A percentile compares a stretch with the other conserved stretches of the same genome.
Evolutionary conservation across 2,797 vertebrate species (phyloP).

Genomic region (Anabas testudineus): DNA sequence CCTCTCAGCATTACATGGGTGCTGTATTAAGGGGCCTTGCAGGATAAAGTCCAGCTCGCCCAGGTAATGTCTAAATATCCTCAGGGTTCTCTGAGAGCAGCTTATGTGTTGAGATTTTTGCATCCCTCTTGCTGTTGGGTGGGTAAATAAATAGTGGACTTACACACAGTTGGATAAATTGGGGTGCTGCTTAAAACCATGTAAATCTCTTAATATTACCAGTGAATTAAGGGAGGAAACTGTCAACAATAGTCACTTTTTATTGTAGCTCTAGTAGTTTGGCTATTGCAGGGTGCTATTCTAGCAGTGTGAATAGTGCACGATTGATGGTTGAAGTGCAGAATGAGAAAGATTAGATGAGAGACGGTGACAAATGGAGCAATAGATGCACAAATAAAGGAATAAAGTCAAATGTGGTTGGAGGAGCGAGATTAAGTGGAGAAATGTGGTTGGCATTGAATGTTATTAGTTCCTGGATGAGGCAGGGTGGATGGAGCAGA

Average conservation of each 20-base stretch:
- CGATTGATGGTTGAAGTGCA: neutral
- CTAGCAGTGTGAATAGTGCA: neutral
- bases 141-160: too few relatives aligned
- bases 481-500: conserved; percentile 8
- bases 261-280: neutral
- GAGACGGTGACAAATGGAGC: conserved; percentile 1
- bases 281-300: neutral
- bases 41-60: too few relatives aligned
- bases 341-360: conserved; percentile 11
- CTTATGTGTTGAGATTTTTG: too few relatives aligned
- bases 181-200: too few relatives aligned
- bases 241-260: neutral
- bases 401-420: conserved; percentile 14
- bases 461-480: conserved; percentile 13
- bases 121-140: too few relatives aligned
- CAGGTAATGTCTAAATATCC: too few relatives aligned
- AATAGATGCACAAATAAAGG: neutral
- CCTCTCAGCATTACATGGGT: too few relatives aligned
- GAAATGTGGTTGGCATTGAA: conserved; percentile 9
- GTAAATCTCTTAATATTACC: too few relatives aligned
- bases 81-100: too few relatives aligned
- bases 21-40: too few relatives aligned
- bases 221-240: neutral
- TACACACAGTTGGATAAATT: too few relatives aligned
- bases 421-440: conserved; percentile 14